Base-by-base conservation (phyloP, 2,113 vertebrate species). In the Hucho hucho region DNA sequence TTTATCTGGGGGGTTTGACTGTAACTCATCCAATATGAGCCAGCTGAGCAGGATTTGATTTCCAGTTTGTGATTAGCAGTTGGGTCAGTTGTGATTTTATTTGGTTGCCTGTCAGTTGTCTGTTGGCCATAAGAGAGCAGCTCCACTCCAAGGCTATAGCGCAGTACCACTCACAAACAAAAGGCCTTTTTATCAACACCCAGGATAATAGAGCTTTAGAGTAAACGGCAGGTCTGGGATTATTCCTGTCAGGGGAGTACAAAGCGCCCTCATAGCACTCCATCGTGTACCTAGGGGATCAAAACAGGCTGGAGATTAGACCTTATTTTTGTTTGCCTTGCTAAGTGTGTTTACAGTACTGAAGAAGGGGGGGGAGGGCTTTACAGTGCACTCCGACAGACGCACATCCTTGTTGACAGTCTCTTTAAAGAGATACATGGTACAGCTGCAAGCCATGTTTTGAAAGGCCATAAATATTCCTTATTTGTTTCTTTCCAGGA, bases 401-500 rank as follows among this genome's bases (percentile, higher is more conserved):
- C 37, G 7, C 46, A 77, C 49, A 68, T 22, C 16, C 26, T 67
- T 53, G 68, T 63, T 74, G 37, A 43, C 66, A 65, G 46, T 49
- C 9, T 43, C 29, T 65, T 37, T 53, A 4, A 56, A 74, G 58
- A 25, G 66, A 63, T 25, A 46, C 56, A 22, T 20, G 4, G 56
- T 13, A 22, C 3, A 49, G 69, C 63, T 56, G 26, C 37, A n/a
- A 16, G 22, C 9, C n/a, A 7, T 18, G 14, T 43, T 43, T 64
- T 65, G 26, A 32, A 63, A 69, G 3, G 28, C 32, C 7, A 4
- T 28, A 59, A 37, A 66, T n/a, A 59, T 37, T 14, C 20, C 16
- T 20, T 47, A 0, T 73, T 73, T 74, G 9, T 0, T 4, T 79
- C 70, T 61, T 82, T 83, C 71, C 83, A 98, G 96, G 95, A 67